Conservation (phyloP, 2,113 vertebrate species). For the Pachycephala philippinensis region DNA sequence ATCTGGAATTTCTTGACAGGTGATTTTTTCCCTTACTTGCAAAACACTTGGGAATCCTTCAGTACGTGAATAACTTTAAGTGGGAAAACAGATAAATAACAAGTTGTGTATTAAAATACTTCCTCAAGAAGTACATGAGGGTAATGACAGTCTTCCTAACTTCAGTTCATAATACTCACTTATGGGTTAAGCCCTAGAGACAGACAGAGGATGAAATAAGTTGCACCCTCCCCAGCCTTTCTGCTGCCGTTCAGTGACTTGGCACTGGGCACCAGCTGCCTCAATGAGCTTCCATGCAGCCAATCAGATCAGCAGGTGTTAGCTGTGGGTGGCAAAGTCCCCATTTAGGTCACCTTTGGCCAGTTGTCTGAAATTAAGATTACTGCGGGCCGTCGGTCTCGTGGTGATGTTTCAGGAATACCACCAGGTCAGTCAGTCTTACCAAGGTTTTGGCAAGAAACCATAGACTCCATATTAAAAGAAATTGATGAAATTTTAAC, state of each 20-base stretch:
- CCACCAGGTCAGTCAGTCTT: not conserved
- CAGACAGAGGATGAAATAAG: not conserved
- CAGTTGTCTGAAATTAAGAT: not conserved
- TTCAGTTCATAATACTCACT: not conserved
- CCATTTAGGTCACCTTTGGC: not conserved
- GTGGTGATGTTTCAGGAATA: not conserved
- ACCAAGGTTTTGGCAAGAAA: not conserved
- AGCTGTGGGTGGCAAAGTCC: not conserved
- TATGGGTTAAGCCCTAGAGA: not conserved
- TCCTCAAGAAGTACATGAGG: not conserved
- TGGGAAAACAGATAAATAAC: conserved; percentile 10
- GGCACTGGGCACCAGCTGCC: not conserved
- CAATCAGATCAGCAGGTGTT: not conserved
- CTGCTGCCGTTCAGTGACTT: not conserved
- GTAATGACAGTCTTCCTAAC: not conserved
- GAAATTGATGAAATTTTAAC: not conserved
- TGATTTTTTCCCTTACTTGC: conserved; percentile 15
- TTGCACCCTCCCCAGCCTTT: not conserved
- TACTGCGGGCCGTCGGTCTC: rapidly evolving
- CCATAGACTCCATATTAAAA: not conserved
- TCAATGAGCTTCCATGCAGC: not conserved
- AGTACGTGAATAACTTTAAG: not conserved
- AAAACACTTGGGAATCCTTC: conserved; percentile 17
- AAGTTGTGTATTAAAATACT: not conserved
- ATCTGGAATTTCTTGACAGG: conserved; percentile 30